phyloP scores from a whole-genome alignment of 2,797 vertebrate species.

The Helostoma temminkii region DNA sequence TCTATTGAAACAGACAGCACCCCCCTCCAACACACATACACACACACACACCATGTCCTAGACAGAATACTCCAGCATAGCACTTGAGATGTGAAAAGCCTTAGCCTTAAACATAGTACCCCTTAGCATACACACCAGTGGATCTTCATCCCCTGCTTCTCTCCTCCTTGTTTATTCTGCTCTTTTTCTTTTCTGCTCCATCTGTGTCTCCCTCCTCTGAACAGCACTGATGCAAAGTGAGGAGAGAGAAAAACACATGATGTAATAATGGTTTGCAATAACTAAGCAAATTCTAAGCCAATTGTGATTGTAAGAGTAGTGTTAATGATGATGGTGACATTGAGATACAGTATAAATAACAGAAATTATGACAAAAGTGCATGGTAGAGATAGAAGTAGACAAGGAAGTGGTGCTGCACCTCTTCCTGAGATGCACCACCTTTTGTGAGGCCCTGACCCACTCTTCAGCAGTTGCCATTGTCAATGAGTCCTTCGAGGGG shows the following conservation, averaged over 20 bases:
- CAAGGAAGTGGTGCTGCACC: constrained; percentile 43
- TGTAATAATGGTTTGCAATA: constrained; percentile 26
- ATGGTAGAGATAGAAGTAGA: constrained; percentile 15
- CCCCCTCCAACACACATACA: constrained; percentile 36
- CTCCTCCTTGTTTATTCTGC: constrained; percentile 50
- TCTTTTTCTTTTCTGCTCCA: constrained; percentile 18
- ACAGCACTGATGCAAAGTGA: constrained; percentile 9
- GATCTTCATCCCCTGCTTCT: constrained; percentile 41
- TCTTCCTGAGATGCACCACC: constrained; percentile 58
- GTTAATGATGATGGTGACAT: constrained; percentile 14
- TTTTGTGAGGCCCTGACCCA: constrained; percentile 73
- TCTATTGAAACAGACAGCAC: constrained; percentile 77
- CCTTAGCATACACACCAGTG: constrained; percentile 56
- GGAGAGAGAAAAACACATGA: constrained; percentile 36
- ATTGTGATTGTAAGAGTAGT: neutral
- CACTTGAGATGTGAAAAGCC: constrained; percentile 70
- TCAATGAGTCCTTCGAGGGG: constrained; percentile 78
- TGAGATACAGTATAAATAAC: constrained; percentile 19
- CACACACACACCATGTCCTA: constrained; percentile 41
- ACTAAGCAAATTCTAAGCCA: constrained; percentile 11
- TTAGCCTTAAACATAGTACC: constrained; percentile 63
- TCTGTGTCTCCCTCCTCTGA: constrained; percentile 26
- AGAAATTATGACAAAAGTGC: constrained; percentile 19
- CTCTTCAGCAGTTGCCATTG: constrained; percentile 84
- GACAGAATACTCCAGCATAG: constrained; percentile 58